Evolutionary conservation across 2,888 invertebrate genomes (phyloP), one percentile per base, ranked within the genome.

Genomic region (Sphaerophoria taeniata): DNA sequence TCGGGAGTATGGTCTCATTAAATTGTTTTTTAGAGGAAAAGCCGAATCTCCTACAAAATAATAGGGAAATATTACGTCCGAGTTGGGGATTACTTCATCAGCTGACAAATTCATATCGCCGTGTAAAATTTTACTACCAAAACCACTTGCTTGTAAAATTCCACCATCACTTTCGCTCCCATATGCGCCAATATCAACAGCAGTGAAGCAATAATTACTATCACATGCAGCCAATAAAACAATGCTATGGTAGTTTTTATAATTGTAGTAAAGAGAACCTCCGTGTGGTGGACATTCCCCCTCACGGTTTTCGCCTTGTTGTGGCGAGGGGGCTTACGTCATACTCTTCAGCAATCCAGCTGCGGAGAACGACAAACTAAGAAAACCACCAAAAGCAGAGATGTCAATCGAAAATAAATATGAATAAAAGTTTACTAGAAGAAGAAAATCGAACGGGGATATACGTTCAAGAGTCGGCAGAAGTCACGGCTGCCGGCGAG

Each of bases 1-100:
- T 51, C 51, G 14, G 14, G 51, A 24, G 16, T 51, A 51, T 16
- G 51, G 51, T 24, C 51, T 51, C 16, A 51, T 51, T 6, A 51
- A 16, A 24, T 51, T 6, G 14, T 24, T 16, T 60, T 58, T 16
- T 16, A 24, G 39, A 39, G 39, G 60, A 39, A 39, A 39, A 11
- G 16, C 60, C 39, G 16, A 36, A 60, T 60, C 60, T 39, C 24
- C 16, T 16, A 60, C 16, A 24, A 24, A 24, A 7, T 16, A 14
- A 6, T 9, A 60, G 11, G 16, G 24, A 3, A 60, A 60, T 16
- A 60, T 43, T 39, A 24, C 43, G 16, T 58, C 36, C 16, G 36
- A 36, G 12, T 58, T 58, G 36, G 51, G 14, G 16, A 9, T 4
- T 51, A 51, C 16, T 16, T 51, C 16, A 24, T 24, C 24, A 24